Evolutionary conservation across 2,797 vertebrate genomes (phyloP).

Genomic region (Crenuchus spilurus): DNA sequence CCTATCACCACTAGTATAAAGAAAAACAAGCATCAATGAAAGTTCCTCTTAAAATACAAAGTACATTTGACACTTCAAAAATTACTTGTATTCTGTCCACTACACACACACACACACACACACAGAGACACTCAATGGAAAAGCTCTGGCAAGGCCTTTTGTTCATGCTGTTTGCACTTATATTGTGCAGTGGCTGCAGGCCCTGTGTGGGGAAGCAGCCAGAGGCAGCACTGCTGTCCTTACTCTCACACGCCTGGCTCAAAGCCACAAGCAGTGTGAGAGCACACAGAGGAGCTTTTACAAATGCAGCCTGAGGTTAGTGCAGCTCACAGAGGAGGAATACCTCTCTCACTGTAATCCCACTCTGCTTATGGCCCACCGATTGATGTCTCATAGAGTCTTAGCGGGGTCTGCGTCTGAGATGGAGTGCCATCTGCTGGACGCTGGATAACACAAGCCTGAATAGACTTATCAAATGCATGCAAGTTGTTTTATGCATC

Average conservation of each 20-base stretch:
- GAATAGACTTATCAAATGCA: neutral
- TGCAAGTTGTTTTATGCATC: neutral
- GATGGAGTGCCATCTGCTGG: constrained; percentile 20
- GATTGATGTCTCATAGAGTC: constrained; percentile 1
- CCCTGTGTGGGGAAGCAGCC: neutral
- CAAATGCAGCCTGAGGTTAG: constrained; percentile 16
- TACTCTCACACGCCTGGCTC: constrained; percentile 13
- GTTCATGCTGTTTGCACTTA: constrained; percentile 15
- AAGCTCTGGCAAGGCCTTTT: constrained; percentile 2
- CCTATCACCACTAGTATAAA: no score
- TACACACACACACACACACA: neutral
- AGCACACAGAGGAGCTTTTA: constrained; percentile 27
- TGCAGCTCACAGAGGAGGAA: constrained; percentile 20
- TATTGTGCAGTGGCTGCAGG: constrained; percentile 4
- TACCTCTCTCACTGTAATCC: constrained; percentile 16
- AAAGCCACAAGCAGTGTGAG: constrained; percentile 22
- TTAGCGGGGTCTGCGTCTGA: neutral
- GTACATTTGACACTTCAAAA: no score
- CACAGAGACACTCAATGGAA: neutral
- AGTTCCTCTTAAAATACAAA: no score
- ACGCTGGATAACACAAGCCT: neutral
- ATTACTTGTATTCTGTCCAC: no score
- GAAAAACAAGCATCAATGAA: no score
- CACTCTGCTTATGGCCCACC: neutral
- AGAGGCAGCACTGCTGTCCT: neutral